Conservation (phyloP, 2,797 vertebrate species). For the Myiotriccus ornatus region DNA sequence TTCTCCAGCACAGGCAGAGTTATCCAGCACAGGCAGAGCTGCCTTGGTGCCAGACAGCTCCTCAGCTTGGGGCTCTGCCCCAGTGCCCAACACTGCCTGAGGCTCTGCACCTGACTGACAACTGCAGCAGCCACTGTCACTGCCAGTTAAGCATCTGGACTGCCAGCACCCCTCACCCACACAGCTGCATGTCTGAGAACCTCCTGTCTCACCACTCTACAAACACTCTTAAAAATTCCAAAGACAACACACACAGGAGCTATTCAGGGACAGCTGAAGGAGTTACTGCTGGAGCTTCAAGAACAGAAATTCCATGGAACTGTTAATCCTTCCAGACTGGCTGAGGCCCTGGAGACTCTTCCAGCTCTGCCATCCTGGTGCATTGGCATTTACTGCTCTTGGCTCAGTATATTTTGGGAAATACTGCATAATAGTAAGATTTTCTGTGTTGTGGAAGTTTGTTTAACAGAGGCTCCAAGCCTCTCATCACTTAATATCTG, state of each 20-base stretch:
- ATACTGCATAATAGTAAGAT: rapidly evolving
- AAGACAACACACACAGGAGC: neutral
- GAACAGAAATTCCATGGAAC: neutral
- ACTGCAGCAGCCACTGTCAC: neutral
- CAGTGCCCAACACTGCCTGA: neutral
- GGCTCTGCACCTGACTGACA: neutral
- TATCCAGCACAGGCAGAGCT: neutral
- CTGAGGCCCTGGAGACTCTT: neutral
- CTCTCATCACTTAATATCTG: neutral
- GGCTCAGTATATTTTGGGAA: neutral
- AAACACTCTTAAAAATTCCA: neutral
- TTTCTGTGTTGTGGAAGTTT: neutral
- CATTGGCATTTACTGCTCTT: neutral
- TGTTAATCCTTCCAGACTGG: neutral
- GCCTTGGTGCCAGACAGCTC: neutral
- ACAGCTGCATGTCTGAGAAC: rapidly evolving
- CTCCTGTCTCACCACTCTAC: neutral
- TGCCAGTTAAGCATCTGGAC: neutral
- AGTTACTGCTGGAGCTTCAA: neutral
- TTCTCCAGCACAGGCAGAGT: neutral
- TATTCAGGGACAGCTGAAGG: neutral
- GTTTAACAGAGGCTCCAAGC: neutral
- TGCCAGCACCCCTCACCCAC: neutral
- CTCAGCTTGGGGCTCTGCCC: neutral
- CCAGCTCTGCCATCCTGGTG: neutral